A percentile compares a stretch with the other conserved stretches of the same genome.
Evolutionary conservation across 37 sponge, comb jelly and placozoan species (phyloP).

Genomic region (Aphrocallistes beatrix): DNA sequence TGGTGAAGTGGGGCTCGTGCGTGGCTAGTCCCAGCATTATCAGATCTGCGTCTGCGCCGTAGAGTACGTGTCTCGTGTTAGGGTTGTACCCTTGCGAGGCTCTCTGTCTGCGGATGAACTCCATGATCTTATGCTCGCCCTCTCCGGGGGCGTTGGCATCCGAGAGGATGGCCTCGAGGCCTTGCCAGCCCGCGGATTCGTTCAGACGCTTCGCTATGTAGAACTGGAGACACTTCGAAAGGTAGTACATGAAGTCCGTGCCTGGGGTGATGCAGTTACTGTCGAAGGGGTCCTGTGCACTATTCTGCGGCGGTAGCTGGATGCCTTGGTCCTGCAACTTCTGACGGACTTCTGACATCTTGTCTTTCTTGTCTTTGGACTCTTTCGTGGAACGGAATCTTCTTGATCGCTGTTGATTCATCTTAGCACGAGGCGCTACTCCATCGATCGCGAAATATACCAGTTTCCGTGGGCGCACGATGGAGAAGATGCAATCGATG

Average conservation of each 20-base stretch:
- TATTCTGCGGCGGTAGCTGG: constrained; percentile 69
- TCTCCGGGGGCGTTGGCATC: constrained; percentile 98
- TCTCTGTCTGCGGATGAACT: constrained; percentile 85
- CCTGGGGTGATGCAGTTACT: constrained; percentile 99
- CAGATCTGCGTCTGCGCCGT: constrained; percentile 98
- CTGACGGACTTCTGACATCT: constrained; percentile 41
- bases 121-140: constrained; percentile 99
- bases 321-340: constrained; percentile 44
- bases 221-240: constrained; percentile 77
- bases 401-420: constrained; percentile 97
- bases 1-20: constrained; percentile 98
- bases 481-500: constrained; percentile 92
- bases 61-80: constrained; percentile 94
- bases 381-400: constrained; percentile 93
- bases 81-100: constrained; percentile 70
- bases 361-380: constrained; percentile 58
- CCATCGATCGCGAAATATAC: constrained; percentile 99
- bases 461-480: constrained; percentile 80
- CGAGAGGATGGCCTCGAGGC: constrained; percentile 78
- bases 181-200: constrained; percentile 82
- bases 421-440: constrained; percentile 96
- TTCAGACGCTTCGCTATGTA: constrained; percentile 86
- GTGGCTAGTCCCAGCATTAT: constrained; percentile 98
- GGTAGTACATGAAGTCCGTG: constrained; percentile 85
- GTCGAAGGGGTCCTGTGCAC: constrained; percentile 71